Evolutionary conservation across 2,888 invertebrate genomes (phyloP), one percentile per base, ranked within the genome.

Genomic region (Teleiodes luculella): DNA sequence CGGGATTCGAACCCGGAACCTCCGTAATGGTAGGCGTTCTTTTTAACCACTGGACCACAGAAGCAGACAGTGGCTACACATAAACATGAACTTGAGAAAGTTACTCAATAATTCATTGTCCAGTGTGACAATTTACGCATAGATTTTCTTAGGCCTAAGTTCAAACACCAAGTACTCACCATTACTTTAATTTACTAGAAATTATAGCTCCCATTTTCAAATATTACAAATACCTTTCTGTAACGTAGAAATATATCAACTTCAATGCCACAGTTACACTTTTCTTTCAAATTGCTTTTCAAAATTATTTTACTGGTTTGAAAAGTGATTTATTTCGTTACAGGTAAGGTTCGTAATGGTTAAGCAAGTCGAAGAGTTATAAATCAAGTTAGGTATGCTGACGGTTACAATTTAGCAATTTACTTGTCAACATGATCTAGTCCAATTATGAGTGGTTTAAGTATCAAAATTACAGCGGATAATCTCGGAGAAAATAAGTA

Each of bases 371-470:
- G 48, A 39, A 43, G 51, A 43, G 47, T 55, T 41, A 76, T 81
- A 80, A 83, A 83, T 83, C 80, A 80, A 76, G 66, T 62, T 70
- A 68, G 72, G 74, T 70, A 76, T 74, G 73, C 69, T 72, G 74
- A 79, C 76, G 75, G 72, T 76, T 73, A 81, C 80, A 78, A 80
- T 81, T 82, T 82, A 76, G 79, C 75, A 81, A 83, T 83, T 82
- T 82, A 75, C 75, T 77, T 80, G 81, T 83, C 82, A 74, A 77
- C 78, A 75, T 78, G 77, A 80, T 80, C 79, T 77, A 77, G 76
- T 68, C 72, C 75, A 71, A 79, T 79, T 79, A 77, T 68, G 61
- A 61, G 54, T 53, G 62, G 63, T 58, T 55, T 64, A 68, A 68
- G 58, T 46, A 4, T 52, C 3, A 52, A 61, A 63, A 5, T 52